Evolutionary conservation across 1,140 invertebrate species (phyloP), one percentile per base, ranked within the genome.

Genomic region (Zophobas atratus): DNA sequence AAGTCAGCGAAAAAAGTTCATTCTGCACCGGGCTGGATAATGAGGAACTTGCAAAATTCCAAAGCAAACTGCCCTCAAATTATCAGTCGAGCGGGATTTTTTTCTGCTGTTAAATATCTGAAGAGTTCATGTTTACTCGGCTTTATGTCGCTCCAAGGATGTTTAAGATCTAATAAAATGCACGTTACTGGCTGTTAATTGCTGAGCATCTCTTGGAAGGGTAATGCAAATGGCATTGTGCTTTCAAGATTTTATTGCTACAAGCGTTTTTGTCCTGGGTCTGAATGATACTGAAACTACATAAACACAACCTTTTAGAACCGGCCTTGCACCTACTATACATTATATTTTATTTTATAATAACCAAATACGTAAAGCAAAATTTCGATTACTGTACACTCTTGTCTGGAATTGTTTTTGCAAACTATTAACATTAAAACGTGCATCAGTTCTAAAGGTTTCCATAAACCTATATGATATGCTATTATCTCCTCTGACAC

Each of bases 121-220:
- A 4, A 32, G n/a, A 32, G 60, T 43, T 67, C 3, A 41, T 43
- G 36, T 67, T 67, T 67, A 57, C 36, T 32, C 33, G 60, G 60
- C 60, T 39, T 53, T 72, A 35, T 43, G 48, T 33, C 5, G 8
- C 43, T 8, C 8, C 70, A 36, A 6, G 32, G 41, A 51, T 72
- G 70, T 72, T 53, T 72, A 72, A 72, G 33, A 72, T 72, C 46
- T 8, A 51, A 72, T 72, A 53, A 72, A 72, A 72, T 72, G 70
- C 51, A 72, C 46, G 35, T 53, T 38, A 72, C 48, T 36, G 8
- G 32, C 46, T 72, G 51, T 72, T 72, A 72, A 72, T 72, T 53
- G 8, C 70, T 2, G 46, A 72, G 35, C 39, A 41, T 63, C 39
- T 67, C 60, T 67, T 67, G 39, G 38, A 67, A 3, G 60, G 60